Conservation (phyloP, 35 echinoderm and acorn worm genomes). For the Apostichopus californicus region DNA sequence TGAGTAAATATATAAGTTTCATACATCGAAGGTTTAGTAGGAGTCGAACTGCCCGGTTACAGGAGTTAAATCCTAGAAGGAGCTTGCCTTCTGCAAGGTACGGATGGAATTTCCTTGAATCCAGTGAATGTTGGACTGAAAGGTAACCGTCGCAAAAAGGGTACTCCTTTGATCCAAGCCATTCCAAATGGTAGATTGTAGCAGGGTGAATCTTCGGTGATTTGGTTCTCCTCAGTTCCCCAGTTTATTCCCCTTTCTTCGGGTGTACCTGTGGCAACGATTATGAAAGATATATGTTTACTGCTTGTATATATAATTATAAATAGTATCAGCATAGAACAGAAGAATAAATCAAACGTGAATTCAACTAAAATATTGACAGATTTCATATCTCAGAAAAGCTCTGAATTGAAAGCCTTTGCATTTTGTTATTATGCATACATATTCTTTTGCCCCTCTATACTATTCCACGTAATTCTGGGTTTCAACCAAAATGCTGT, state of each 20-base stretch:
- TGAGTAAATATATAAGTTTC: background rate
- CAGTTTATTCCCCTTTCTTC: slow-evolving; percentile 19
- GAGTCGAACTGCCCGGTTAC: too few species aligned
- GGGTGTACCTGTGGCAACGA: background rate
- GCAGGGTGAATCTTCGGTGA: background rate
- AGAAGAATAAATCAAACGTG: too few species aligned
- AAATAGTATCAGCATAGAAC: too few species aligned
- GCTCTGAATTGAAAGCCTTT: too few species aligned
- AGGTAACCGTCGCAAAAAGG: background rate
- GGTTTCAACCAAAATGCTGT: background rate
- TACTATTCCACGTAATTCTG: background rate
- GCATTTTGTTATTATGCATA: too few species aligned
- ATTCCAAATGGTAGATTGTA: slow-evolving; percentile 36
- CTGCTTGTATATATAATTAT: background rate
- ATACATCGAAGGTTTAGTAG: background rate
- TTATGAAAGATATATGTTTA: too few species aligned
- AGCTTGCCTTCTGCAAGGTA: background rate
- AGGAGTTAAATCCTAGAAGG: background rate
- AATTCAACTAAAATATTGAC: too few species aligned
- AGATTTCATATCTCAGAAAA: too few species aligned
- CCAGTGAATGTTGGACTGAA: slow-evolving; percentile 27
- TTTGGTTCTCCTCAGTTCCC: background rate
- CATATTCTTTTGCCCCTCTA: background rate
- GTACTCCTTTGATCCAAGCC: background rate
- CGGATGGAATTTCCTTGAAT: background rate